These are phyloP conservation scores for Stigmatopora nigra DNA, from an alignment of 2,113 vertebrate species.

Conservation along the genomic window DNA sequence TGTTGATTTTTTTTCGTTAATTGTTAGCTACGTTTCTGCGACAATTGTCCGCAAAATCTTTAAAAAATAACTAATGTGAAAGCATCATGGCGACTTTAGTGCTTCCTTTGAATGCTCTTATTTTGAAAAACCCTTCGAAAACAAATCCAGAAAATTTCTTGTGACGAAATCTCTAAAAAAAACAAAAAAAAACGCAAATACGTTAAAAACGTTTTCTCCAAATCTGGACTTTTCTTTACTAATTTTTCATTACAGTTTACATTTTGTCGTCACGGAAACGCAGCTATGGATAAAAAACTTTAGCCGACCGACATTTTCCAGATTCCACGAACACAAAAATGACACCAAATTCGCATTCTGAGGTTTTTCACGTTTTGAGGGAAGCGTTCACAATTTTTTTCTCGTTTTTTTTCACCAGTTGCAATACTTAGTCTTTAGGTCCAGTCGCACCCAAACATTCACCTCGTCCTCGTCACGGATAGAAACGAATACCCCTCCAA, in stretches of 20 bases:
- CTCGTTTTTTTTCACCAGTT: slow-evolving; percentile 19
- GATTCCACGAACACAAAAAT: neutral
- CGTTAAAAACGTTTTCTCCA: too few relatives aligned
- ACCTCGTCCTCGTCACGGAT: slow-evolving; percentile 37
- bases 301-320: neutral
- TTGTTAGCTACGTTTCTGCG: neutral
- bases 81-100: too few relatives aligned
- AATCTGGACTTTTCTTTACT: too few relatives aligned
- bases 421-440: slow-evolving; percentile 45
- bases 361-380: slow-evolving; percentile 37
- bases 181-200: too few relatives aligned
- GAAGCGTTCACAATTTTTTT: slow-evolving; percentile 42
- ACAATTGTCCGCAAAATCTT: too few relatives aligned
- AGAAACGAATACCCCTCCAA: slow-evolving; percentile 46
- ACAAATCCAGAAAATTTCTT: too few relatives aligned
- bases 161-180: too few relatives aligned
- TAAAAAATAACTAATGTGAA: too few relatives aligned
- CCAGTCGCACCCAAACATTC: slow-evolving; percentile 54
- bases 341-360: slow-evolving; percentile 17
- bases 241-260: too few relatives aligned
- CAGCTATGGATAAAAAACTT: neutral
- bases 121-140: too few relatives aligned
- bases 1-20: neutral
- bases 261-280: too few relatives aligned
- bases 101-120: too few relatives aligned